Evolutionary conservation across 2,888 invertebrate genomes (phyloP), one percentile per base, ranked within the genome.

Genomic region (Andrena trimmerana): DNA sequence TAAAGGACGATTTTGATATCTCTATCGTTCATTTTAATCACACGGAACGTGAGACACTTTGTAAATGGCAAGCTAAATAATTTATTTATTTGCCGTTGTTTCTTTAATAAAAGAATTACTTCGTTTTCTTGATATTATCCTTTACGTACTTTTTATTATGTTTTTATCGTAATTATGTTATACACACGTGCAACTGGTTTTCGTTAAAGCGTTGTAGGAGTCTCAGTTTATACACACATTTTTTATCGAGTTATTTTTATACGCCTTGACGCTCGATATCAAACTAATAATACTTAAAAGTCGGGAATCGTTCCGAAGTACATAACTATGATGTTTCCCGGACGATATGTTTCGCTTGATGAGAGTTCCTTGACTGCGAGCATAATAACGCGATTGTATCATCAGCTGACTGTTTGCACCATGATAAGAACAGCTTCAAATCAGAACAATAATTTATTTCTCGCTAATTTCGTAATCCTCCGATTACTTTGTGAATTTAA

Each of bases 351-450:
- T 63, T 62, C 62, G 8, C 33, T 60, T 20, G 24, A 78, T 31
- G 36, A 63, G 36, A 78, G 62, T 62, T 62, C 16, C 2, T 52
- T 31, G 62, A 29, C 50, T 54, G 27, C 10, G 29, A 80, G 20
- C 54, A 71, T 57, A 59, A 60, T 65, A 57, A 60, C 59, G 54
- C 10, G 59, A 72, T 63, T 59, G 68, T 79, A 67, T 82, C 78
- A 76, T 75, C 68, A 62, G 68, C 77, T 59, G 74, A 79, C 52
- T 78, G 24, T 68, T 67, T 33, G 70, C 60, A 36, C 7, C 16
- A 29, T 59, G 73, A 79, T 76, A 73, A 78, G 24, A 42, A 31
- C 33, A 42, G 57, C 50, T 65, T 33, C 63, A 54, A 78, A 81
- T 78, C 48, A 2, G n/a, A 66, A 66, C 27, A 27, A 57, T 69